Conservation (phyloP, 2,797 vertebrate genomes). For the Gymnoscopelus braueri region DNA sequence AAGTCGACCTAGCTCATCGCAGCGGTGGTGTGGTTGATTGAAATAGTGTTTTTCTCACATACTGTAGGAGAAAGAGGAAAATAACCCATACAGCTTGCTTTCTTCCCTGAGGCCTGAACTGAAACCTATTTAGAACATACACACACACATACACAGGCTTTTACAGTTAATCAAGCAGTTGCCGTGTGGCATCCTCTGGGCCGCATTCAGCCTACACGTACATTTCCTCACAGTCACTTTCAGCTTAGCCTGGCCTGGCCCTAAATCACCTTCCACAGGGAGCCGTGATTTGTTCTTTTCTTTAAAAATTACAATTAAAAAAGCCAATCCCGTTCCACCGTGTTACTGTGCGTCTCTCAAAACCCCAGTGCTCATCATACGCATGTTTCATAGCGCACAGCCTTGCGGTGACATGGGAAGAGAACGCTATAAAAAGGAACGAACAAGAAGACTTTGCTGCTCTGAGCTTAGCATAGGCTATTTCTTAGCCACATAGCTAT, state of each 20-base stretch:
- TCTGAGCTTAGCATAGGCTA: neutral
- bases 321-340: too few relatives aligned
- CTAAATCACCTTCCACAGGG: neutral
- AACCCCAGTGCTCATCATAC: too few relatives aligned
- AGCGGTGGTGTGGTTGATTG: conserved; percentile 1
- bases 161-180: neutral
- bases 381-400: too few relatives aligned
- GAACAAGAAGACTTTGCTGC: neutral
- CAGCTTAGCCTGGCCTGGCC: neutral
- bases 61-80: neutral
- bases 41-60: neutral
- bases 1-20: conserved; percentile 17
- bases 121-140: neutral
- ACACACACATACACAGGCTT: neutral
- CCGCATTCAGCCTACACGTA: neutral
- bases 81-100: neutral
- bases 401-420: neutral
- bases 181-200: neutral
- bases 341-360: too few relatives aligned
- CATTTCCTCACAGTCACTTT: conserved; percentile 7
- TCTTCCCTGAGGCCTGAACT: neutral
- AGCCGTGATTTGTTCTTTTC: neutral
- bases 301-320: too few relatives aligned
- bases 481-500: conserved; percentile 14
- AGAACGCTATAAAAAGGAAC: conserved; percentile 6